Percentiles rank a stretch among this genome's conserved stretches.
phyloP scores from a whole-genome alignment of 2,888 invertebrate genomes.

The Stratiomys singularior region DNA sequence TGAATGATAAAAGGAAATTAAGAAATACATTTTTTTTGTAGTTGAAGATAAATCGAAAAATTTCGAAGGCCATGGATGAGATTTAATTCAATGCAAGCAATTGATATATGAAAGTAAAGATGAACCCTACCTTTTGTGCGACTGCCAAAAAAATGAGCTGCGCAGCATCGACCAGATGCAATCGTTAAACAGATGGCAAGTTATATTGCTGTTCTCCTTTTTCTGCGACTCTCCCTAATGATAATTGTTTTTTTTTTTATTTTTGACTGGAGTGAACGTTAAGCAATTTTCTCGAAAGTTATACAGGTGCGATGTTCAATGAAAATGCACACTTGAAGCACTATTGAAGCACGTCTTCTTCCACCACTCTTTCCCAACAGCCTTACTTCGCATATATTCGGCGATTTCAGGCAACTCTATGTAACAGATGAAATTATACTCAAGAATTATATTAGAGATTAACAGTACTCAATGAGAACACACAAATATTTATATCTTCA shows the following conservation, averaged over 20 bases:
- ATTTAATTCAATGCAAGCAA: too few species aligned
- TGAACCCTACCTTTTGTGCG: conserved; percentile 35
- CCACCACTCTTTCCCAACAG: not conserved
- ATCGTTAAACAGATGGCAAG: not conserved
- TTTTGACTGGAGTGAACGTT: too few species aligned
- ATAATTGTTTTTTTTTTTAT: not conserved
- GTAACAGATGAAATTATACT: conserved; percentile 32
- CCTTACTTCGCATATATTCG: not conserved
- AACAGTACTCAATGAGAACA: conserved; percentile 31
- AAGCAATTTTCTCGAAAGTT: not conserved
- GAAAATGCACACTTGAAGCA: not conserved
- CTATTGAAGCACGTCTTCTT: not conserved
- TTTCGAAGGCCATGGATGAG: too few species aligned
- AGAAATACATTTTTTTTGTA: too few species aligned
- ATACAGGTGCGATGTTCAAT: conserved; percentile 7
- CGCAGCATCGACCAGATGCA: conserved; percentile 36
- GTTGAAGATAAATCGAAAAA: too few species aligned
- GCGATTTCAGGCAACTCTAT: not conserved
- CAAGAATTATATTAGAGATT: conserved; percentile 43
- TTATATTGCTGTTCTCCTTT: not conserved
- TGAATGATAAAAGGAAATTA: too few species aligned
- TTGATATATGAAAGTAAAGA: too few species aligned
- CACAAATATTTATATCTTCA: not conserved
- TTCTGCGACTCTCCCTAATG: not conserved
- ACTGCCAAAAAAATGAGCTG: conserved; percentile 34